A percentile compares a stretch with the other conserved stretches of the same genome.
phyloP scores from a whole-genome alignment of 2,113 vertebrate species.

The Monarcha castaneiventris region DNA sequence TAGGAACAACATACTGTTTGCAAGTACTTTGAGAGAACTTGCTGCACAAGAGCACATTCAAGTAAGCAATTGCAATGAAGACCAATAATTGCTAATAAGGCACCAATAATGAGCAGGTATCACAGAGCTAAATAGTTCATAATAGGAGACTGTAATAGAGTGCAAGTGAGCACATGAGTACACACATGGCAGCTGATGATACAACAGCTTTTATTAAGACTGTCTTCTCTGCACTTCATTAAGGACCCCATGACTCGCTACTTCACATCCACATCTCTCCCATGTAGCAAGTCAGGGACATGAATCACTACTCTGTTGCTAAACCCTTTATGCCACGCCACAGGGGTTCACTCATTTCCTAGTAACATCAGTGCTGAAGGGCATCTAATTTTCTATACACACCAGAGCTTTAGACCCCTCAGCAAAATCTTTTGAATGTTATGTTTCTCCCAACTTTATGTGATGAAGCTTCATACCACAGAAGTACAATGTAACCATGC shows the following conservation, averaged over 20 bases:
- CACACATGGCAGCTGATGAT: background rate
- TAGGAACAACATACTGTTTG: background rate
- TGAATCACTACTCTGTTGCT: background rate
- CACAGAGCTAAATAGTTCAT: background rate
- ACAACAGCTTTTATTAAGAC: background rate
- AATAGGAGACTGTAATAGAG: background rate
- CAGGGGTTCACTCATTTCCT: background rate
- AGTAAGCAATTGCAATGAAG: background rate
- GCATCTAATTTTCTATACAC: background rate
- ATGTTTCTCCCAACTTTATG: background rate
- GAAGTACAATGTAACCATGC: background rate
- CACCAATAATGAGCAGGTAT: background rate
- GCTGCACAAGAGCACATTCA: background rate
- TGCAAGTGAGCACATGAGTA: background rate
- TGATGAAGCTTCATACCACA: rapidly evolving
- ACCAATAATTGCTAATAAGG: background rate
- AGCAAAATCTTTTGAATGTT: background rate
- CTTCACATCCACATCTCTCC: background rate
- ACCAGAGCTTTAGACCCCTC: background rate
- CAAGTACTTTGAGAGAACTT: background rate
- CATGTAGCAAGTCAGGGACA: background rate
- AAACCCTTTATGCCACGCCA: background rate
- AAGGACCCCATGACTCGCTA: background rate
- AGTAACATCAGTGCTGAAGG: background rate
- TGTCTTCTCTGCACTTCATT: background rate